phyloP scores from a whole-genome alignment of 2,888 invertebrate genomes.

The Cephalotes varians region DNA sequence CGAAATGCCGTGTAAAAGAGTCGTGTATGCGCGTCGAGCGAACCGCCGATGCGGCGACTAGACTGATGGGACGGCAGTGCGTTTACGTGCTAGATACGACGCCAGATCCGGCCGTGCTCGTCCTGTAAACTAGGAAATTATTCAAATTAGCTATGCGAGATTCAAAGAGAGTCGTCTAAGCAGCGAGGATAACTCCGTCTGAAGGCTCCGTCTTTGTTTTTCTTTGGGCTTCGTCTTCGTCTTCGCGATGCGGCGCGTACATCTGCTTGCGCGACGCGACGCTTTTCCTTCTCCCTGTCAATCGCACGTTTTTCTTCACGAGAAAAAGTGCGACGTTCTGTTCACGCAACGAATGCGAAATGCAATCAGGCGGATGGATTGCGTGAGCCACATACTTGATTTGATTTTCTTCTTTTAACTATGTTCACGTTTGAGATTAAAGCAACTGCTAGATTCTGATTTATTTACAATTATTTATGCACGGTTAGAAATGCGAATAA shows the following conservation, averaged over 20 bases:
- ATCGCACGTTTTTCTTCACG: neutral
- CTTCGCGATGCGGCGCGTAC: constrained; percentile 29
- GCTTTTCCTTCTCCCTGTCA: constrained; percentile 18
- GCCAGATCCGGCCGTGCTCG: constrained; percentile 57
- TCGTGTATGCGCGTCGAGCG: constrained; percentile 16
- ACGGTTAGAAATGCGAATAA: constrained; percentile 15
- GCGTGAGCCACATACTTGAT: constrained; percentile 29
- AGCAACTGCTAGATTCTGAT: neutral
- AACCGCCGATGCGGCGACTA: constrained; percentile 29
- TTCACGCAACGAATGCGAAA: constrained; percentile 40
- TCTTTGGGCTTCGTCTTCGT: neutral
- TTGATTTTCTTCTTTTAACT: constrained; percentile 3
- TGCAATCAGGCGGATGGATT: constrained; percentile 32
- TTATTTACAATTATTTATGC: constrained; percentile 27
- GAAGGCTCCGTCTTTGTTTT: neutral
- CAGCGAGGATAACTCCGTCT: neutral
- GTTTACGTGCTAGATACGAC: constrained; percentile 54
- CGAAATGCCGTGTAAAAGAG: constrained; percentile 40
- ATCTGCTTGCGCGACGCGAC: constrained; percentile 27
- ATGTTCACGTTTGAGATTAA: constrained; percentile 2
- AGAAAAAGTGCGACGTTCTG: constrained; percentile 17
- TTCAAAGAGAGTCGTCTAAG: constrained; percentile 33
- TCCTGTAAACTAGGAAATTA: constrained; percentile 73
- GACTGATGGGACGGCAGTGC: constrained; percentile 28
- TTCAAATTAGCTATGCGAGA: constrained; percentile 62